Conservation (phyloP, 2,888 invertebrate species). For the Hetaerina titia region DNA sequence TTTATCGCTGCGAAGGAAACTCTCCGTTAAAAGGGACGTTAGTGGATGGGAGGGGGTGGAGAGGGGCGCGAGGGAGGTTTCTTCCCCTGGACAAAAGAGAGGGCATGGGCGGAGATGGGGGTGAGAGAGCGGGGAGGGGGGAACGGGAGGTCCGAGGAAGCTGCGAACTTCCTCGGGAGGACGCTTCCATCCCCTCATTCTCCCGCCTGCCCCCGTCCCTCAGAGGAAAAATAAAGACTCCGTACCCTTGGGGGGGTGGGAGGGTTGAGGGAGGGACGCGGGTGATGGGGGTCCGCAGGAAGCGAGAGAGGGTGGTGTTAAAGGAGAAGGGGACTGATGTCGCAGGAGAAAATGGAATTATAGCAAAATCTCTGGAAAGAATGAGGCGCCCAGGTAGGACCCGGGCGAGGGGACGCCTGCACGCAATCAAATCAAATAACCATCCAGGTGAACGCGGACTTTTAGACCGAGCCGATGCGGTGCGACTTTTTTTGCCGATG, state of each 20-base stretch:
- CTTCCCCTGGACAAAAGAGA: constrained; percentile 57
- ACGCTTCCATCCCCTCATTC: not conserved
- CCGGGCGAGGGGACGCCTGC: not conserved
- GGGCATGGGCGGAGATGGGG: not conserved
- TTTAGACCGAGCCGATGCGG: not conserved
- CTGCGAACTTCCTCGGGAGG: constrained; percentile 52
- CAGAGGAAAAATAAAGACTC: not conserved
- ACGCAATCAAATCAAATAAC: not conserved
- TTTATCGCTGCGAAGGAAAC: constrained; percentile 62
- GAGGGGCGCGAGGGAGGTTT: not conserved
- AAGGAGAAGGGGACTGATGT: too few relatives aligned
- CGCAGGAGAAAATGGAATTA: not conserved
- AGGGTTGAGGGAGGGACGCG: not conserved
- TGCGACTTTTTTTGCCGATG: not conserved
- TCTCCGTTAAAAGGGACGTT: constrained; percentile 50
- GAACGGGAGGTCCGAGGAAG: constrained; percentile 46
- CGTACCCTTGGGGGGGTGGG: not conserved
- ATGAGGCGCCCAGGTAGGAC: not conserved
- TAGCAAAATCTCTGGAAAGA: not conserved
- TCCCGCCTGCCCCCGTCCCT: not conserved
- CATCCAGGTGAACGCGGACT: not conserved
- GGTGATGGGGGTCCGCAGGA: not conserved
- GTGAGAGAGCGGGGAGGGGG: not conserved
- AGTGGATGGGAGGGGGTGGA: not conserved
- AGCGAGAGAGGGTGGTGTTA: not conserved